Conservation (phyloP, 2,888 invertebrate genomes). For the Hydrotaea cyrtoneurina region DNA sequence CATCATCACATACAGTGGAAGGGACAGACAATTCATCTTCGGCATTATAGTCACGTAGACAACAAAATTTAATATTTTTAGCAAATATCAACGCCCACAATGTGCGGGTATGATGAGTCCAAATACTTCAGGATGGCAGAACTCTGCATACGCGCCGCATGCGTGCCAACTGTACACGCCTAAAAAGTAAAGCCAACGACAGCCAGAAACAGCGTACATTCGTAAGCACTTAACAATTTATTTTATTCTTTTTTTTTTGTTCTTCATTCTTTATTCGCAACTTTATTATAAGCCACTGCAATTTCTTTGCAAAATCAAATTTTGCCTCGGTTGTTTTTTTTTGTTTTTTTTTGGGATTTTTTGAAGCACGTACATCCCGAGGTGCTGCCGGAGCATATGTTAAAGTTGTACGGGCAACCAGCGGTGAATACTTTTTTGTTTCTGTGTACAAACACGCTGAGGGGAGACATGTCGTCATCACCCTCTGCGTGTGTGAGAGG, state of each 20-base stretch:
- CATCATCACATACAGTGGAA: conserved; percentile 45
- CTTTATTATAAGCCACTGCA: conserved; percentile 51
- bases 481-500: conserved; percentile 57
- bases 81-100: conserved; percentile 67
- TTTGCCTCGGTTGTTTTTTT: too few species aligned
- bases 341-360: conserved; percentile 4
- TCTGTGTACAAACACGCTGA: conserved; percentile 26
- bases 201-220: conserved; percentile 39
- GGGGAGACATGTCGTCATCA: conserved; percentile 64
- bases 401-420: conserved; percentile 56
- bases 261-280: conserved; percentile 19
- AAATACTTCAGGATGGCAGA: conserved; percentile 40
- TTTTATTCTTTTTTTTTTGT: conserved; percentile 55
- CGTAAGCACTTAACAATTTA: conserved; percentile 63
- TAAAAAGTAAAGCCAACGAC: conserved; percentile 47
- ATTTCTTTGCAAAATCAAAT: conserved; percentile 42
- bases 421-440: conserved; percentile 7
- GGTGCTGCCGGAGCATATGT: conserved; percentile 67
- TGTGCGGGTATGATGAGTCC: conserved; percentile 32
- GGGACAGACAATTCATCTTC: conserved; percentile 57
- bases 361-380: conserved; percentile 60
- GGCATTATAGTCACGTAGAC: conserved; percentile 67
- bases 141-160: conserved; percentile 58
- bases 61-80: conserved; percentile 68
- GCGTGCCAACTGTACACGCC: conserved; percentile 67